Base-by-base conservation (phyloP, 2,888 invertebrate species). In the Ennomos erosarius region DNA sequence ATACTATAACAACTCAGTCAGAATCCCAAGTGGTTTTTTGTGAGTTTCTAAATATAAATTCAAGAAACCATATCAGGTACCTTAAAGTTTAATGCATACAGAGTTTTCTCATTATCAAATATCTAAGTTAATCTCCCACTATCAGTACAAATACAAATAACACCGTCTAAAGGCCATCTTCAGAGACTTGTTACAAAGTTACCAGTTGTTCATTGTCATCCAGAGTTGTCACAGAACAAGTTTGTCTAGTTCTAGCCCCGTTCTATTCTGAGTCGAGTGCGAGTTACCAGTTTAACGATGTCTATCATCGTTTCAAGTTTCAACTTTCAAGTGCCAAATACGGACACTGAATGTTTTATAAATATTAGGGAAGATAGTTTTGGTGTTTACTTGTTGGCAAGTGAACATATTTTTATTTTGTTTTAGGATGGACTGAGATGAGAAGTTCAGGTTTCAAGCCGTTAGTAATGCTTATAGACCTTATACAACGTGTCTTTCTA, bases 141-240 rank as follows among this genome's bases (percentile, higher is more conserved):
- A 10, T 9, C 12, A 38, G 10, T 36, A 33, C 16, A 33, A 39
- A 9, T 36, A 33, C 16, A 33, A 39, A 45, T 36, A 50, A 34
- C 48, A 48, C 40, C 36, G 10, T 37, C 46, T 16, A 36, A 42
- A 35, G 11, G 11, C 33, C 36, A 12, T 49, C 56, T 55, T 44
- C 26, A 16, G 40, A 48, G 43, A 45, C 44, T 50, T 37, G 26
- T 48, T 39, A 42, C 59, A 50, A 54, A 59, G 50, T n/a, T n/a
- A 9, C 49, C 36, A 45, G 39, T 54, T 37, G 54, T 49, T 38
- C 45, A 47, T 49, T 59, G 59, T 59, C 53, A 47, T 46, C 36
- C 16, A n/a, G n/a, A 9, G 33, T 11, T 10, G 36, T n/a, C 26
- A 42, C n/a, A 35, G 45, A 55, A 50, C 59, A 51, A 55, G 59